Conservation (phyloP, 2,888 invertebrate genomes). For the Glyphotaelius pellucidus region DNA sequence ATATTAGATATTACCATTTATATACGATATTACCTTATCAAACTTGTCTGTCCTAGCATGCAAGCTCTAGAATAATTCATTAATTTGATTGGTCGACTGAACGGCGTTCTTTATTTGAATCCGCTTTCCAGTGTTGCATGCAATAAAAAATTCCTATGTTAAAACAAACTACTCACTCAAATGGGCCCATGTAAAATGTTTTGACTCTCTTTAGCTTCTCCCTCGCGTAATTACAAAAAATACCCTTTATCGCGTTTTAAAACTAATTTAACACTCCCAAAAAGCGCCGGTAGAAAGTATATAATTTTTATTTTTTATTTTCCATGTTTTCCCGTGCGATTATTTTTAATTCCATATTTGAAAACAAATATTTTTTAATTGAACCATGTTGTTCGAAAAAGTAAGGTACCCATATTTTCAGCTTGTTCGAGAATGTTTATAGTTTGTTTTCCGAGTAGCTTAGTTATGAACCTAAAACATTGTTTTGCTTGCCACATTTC, state of each 20-base stretch:
- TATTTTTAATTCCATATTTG: background rate
- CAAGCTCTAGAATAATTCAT: constrained; percentile 22
- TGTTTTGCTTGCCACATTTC: constrained; percentile 35
- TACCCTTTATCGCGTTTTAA: background rate
- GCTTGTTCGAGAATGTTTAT: background rate
- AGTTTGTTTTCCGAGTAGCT: background rate
- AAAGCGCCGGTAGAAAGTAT: background rate
- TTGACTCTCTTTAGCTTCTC: background rate
- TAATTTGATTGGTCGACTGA: background rate
- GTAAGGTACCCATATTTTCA: background rate
- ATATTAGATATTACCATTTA: background rate
- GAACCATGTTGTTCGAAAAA: background rate
- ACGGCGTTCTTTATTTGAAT: constrained; percentile 12
- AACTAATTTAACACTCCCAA: background rate
- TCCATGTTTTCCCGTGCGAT: background rate
- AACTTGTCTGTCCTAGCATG: constrained; percentile 30
- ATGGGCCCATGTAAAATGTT: background rate
- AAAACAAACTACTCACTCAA: background rate
- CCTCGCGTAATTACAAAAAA: background rate
- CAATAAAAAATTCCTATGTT: background rate
- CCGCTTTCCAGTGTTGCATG: constrained; percentile 40
- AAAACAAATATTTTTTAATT: background rate
- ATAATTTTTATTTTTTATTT: background rate
- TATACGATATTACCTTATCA: background rate
- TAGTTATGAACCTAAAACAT: background rate